Percentiles rank a stretch among this genome's conserved stretches.
Conservation (phyloP, 2,888 invertebrate species). For the Pyrocoelia pectoralis region DNA sequence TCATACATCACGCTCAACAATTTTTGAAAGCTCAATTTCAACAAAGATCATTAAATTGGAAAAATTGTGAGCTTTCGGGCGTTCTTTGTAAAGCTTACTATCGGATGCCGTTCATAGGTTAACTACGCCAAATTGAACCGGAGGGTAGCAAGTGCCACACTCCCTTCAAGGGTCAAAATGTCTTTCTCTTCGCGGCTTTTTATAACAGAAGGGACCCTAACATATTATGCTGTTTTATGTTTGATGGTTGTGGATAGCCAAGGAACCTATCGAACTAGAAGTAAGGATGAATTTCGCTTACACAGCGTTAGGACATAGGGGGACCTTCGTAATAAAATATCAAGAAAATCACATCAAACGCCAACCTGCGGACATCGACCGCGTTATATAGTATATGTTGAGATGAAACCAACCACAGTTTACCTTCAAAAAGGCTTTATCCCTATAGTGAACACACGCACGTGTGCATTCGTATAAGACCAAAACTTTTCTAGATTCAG, state of each 20-base stretch:
- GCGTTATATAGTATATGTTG: constrained; percentile 43
- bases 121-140: constrained; percentile 54
- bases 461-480: constrained; percentile 12
- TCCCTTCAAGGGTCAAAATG: constrained; percentile 53
- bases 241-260: constrained; percentile 41
- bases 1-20: constrained; percentile 50
- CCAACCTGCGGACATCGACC: constrained; percentile 43
- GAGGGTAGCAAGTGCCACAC: constrained; percentile 48
- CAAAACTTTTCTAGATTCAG: neutral
- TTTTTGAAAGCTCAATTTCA: constrained; percentile 50
- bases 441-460: constrained; percentile 17
- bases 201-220: constrained; percentile 48
- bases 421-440: constrained; percentile 26
- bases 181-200: constrained; percentile 57
- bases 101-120: constrained; percentile 47
- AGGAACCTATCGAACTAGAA: constrained; percentile 42
- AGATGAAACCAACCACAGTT: constrained; percentile 39
- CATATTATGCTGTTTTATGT: constrained; percentile 48
- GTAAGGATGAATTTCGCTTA: constrained; percentile 44
- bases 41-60: constrained; percentile 47
- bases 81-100: constrained; percentile 40
- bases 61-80: constrained; percentile 37
- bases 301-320: constrained; percentile 36
- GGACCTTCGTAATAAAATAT: constrained; percentile 45
- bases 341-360: constrained; percentile 46